Evolutionary conservation across 1,140 invertebrate genomes (phyloP).

Genomic region (Bacillus rossius): DNA sequence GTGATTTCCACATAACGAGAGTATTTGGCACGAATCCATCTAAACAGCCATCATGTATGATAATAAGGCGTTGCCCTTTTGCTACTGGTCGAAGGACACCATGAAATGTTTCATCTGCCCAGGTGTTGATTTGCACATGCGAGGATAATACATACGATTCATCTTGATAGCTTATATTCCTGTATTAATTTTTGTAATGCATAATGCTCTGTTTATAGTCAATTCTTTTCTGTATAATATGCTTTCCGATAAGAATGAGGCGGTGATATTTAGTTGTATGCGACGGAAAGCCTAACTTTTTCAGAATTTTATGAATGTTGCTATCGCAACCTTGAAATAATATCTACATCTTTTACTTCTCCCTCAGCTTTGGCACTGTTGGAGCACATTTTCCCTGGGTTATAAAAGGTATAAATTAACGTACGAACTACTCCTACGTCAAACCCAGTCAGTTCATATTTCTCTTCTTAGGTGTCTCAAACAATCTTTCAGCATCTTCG

Average conservation of each 20-base stretch:
- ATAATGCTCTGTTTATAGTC: too few relatives aligned
- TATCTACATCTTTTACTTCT: not conserved
- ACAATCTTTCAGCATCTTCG: not conserved
- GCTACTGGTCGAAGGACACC: not conserved
- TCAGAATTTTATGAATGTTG: not conserved
- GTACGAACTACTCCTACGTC: not conserved
- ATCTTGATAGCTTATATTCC: not conserved
- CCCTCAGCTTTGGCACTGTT: not conserved
- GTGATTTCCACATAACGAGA: slow-evolving; percentile 22
- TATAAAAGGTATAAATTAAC: not conserved
- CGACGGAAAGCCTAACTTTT: not conserved
- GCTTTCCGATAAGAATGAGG: too few relatives aligned
- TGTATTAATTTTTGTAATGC: not conserved
- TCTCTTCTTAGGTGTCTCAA: not conserved
- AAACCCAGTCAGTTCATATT: not conserved
- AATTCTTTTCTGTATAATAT: too few relatives aligned
- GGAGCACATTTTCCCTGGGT: not conserved
- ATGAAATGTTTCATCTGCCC: not conserved
- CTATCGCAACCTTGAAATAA: not conserved
- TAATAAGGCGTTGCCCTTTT: slow-evolving; percentile 28
- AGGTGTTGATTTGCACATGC: not conserved
- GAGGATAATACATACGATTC: not conserved
- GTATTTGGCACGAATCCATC: slow-evolving; percentile 26
- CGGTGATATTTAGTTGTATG: too few relatives aligned
- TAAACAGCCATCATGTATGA: slow-evolving; percentile 28